Percentiles rank a stretch among this genome's conserved stretches.
phyloP scores from a whole-genome alignment of 2,797 vertebrate species.

The Staurois parvus region DNA sequence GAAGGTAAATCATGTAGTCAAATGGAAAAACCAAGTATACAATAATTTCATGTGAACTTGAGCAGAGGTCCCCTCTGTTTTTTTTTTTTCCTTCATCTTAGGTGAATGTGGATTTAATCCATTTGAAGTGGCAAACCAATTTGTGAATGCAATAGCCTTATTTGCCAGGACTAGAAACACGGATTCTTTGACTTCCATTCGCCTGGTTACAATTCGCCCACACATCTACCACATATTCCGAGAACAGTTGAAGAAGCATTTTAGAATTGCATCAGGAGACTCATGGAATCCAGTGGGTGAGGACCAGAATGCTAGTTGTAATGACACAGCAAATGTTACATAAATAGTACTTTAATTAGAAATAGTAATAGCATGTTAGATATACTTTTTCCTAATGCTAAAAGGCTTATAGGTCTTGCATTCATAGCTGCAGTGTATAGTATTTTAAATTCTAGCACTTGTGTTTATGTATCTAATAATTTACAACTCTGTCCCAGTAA shows the following conservation, averaged over 20 bases:
- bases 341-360: no score
- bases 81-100: slow-evolving; percentile 56
- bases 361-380: no score
- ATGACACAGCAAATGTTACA: no score
- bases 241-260: background rate
- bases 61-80: background rate
- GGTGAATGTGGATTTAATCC: slow-evolving; percentile 64
- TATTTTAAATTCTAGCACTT: no score
- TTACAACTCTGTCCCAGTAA: no score
- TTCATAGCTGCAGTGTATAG: no score
- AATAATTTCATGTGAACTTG: no score
- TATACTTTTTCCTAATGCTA: no score
- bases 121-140: slow-evolving; percentile 64
- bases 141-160: slow-evolving; percentile 69
- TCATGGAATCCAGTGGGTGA: slow-evolving; percentile 28
- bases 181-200: slow-evolving; percentile 65
- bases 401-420: no score
- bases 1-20: no score
- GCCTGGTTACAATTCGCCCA: slow-evolving; percentile 69
- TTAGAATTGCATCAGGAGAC: background rate
- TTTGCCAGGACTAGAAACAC: slow-evolving; percentile 65
- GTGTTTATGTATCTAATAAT: no score
- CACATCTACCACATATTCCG: slow-evolving; percentile 25
- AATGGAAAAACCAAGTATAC: no score
- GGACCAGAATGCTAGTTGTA: background rate